Conservation (phyloP, 1,140 invertebrate species). For the Lutraria rhynchaena region DNA sequence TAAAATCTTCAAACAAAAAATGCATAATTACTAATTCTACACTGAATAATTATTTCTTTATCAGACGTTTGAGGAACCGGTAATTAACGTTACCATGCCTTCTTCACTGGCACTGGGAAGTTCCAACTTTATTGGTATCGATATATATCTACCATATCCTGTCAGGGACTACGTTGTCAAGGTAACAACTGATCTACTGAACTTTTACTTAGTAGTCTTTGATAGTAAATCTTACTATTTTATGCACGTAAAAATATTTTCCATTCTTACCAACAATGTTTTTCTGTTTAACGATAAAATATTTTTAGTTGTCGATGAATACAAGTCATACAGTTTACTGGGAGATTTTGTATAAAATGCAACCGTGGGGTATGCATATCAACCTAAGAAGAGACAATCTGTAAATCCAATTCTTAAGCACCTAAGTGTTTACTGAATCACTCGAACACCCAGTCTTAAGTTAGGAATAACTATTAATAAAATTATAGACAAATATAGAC, state of each 20-base stretch:
- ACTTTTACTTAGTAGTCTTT: background rate
- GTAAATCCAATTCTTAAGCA: too few species aligned
- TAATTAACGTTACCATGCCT: slow-evolving; percentile 73
- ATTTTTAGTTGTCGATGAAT: background rate
- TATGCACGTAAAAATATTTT: background rate
- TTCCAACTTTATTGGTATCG: slow-evolving; percentile 66
- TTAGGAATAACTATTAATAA: too few species aligned
- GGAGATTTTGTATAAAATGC: background rate
- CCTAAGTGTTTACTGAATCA: too few species aligned
- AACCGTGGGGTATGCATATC: too few species aligned
- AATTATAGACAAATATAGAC: too few species aligned
- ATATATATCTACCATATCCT: slow-evolving; percentile 71
- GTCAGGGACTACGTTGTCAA: slow-evolving; percentile 42
- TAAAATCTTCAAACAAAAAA: too few species aligned
- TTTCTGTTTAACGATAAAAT: background rate
- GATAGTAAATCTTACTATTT: background rate
- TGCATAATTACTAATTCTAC: too few species aligned
- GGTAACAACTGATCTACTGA: too few species aligned
- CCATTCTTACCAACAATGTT: background rate
- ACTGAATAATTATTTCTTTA: too few species aligned
- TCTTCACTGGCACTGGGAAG: slow-evolving; percentile 65
- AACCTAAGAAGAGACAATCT: too few species aligned
- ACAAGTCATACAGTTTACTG: background rate
- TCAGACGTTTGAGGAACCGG: slow-evolving; percentile 56
- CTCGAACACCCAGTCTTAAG: too few species aligned